Conservation (phyloP, 2,888 invertebrate species). For the Endomychus coccineus region DNA sequence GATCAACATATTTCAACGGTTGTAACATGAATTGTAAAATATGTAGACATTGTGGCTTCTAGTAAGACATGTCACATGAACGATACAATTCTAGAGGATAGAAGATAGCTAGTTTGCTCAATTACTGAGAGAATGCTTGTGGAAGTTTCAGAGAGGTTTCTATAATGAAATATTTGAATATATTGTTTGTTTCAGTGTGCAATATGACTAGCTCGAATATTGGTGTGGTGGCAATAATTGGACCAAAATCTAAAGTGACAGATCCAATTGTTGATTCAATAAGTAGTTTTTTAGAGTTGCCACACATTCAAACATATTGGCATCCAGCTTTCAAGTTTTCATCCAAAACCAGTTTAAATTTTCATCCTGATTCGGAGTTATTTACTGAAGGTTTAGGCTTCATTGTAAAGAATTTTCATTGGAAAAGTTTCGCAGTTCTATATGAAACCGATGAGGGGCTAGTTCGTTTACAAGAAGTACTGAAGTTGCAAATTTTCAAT, state of each 20-base stretch:
- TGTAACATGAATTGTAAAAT: too few relatives aligned
- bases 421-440: conserved; percentile 10
- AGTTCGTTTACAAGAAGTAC: conserved; percentile 9
- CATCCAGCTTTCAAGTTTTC: conserved; percentile 6
- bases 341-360: conserved; percentile 10
- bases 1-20: too few relatives aligned
- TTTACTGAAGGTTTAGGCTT: conserved; percentile 11
- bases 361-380: conserved; percentile 11
- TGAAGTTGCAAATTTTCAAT: conserved; percentile 24
- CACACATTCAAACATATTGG: conserved; percentile 10
- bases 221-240: conserved; percentile 13
- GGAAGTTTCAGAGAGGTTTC: too few relatives aligned
- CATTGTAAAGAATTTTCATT: conserved; percentile 12
- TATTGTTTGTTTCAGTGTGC: too few relatives aligned
- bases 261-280: conserved; percentile 12
- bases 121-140: too few relatives aligned
- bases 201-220: too few relatives aligned
- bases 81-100: too few relatives aligned
- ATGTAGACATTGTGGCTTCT: too few relatives aligned
- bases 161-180: too few relatives aligned
- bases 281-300: conserved; percentile 9
- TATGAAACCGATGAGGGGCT: conserved; percentile 11
- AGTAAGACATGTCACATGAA: too few relatives aligned
- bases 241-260: conserved; percentile 10
- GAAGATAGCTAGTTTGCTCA: too few relatives aligned